Conservation (phyloP, 1,140 invertebrate genomes). For the Leguminivora glycinivorella region DNA sequence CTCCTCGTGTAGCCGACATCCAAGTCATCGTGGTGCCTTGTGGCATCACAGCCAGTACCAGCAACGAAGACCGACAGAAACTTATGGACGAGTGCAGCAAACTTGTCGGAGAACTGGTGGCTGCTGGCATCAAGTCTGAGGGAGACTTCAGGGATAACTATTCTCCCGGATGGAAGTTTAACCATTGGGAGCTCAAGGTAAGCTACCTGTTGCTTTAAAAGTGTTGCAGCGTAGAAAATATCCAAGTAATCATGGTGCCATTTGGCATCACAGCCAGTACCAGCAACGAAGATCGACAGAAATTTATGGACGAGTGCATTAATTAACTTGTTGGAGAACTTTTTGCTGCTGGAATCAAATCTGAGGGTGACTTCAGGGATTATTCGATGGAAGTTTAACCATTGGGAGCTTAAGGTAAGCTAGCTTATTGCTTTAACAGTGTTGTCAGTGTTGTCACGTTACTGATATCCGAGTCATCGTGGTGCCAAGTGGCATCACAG, state of each 20-base stretch:
- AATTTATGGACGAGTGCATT: constrained; percentile 86
- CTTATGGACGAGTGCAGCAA: constrained; percentile 87
- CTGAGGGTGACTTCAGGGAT: constrained; percentile 92
- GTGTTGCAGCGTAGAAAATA: constrained; percentile 84
- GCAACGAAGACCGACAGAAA: constrained; percentile 84
- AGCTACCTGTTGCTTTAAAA: not conserved
- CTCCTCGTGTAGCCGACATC: constrained; percentile 92
- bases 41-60: constrained; percentile 93
- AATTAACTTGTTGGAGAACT: constrained; percentile 84
- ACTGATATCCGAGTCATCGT: constrained; percentile 92
- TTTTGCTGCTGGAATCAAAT: constrained; percentile 81
- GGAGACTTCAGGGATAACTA: constrained; percentile 97
- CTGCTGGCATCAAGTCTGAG: constrained; percentile 84
- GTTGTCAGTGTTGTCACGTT: constrained; percentile 86
- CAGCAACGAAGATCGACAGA: constrained; percentile 84
- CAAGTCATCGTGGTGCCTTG: constrained; percentile 97
- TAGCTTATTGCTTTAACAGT: not conserved
- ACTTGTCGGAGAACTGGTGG: constrained; percentile 81
- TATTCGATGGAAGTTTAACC: constrained; percentile 99
- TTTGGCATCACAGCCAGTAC: constrained; percentile 94
- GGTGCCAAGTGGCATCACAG: constrained; percentile 98
- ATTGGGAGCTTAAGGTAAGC: constrained; percentile 97
- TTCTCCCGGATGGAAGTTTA: constrained; percentile 99
- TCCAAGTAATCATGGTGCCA: constrained; percentile 96
- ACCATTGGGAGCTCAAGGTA: constrained; percentile 99